phyloP scores from a whole-genome alignment of 1,140 invertebrate genomes.

The Aleiodes sp. region DNA sequence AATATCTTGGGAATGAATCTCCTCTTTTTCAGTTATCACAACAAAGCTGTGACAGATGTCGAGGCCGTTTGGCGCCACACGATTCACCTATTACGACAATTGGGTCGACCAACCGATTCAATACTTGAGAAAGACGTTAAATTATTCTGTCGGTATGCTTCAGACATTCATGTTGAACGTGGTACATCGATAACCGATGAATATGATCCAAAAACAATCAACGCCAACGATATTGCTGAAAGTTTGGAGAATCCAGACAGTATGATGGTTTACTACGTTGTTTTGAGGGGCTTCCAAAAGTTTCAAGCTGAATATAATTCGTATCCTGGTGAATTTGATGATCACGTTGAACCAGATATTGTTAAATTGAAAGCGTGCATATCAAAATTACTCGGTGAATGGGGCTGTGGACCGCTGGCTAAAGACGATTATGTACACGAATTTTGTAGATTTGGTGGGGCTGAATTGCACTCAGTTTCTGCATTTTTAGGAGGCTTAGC shows the following conservation, averaged over 20 bases:
- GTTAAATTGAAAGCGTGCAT: conserved; percentile 83
- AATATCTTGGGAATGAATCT: background rate
- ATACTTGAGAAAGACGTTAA: conserved; percentile 84
- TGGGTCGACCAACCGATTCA: conserved; percentile 76
- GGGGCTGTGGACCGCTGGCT: conserved; percentile 79
- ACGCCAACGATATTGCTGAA: conserved; percentile 69
- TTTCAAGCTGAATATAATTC: conserved; percentile 89
- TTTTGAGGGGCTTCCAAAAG: conserved; percentile 89
- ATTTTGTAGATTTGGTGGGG: conserved; percentile 92
- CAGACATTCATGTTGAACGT: conserved; percentile 80
- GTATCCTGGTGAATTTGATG: conserved; percentile 89
- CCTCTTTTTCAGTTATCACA: conserved; percentile 74
- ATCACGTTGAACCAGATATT: conserved; percentile 90
- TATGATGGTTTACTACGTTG: conserved; percentile 90
- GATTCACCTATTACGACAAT: conserved; percentile 79
- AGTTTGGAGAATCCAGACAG: conserved; percentile 82
- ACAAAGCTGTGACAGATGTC: conserved; percentile 84
- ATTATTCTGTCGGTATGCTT: conserved; percentile 86
- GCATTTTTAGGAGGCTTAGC: conserved; percentile 92
- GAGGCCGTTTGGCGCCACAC: conserved; percentile 84
- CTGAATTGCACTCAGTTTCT: conserved; percentile 95
- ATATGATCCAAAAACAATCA: conserved; percentile 71
- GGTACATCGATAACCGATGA: conserved; percentile 85
- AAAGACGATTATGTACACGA: conserved; percentile 97
- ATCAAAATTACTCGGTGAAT: conserved; percentile 84